A percentile compares a stretch with the other conserved stretches of the same genome.
Evolutionary conservation across 1,140 invertebrate genomes (phyloP).

Genomic region (Schlechtendalia chinensis): DNA sequence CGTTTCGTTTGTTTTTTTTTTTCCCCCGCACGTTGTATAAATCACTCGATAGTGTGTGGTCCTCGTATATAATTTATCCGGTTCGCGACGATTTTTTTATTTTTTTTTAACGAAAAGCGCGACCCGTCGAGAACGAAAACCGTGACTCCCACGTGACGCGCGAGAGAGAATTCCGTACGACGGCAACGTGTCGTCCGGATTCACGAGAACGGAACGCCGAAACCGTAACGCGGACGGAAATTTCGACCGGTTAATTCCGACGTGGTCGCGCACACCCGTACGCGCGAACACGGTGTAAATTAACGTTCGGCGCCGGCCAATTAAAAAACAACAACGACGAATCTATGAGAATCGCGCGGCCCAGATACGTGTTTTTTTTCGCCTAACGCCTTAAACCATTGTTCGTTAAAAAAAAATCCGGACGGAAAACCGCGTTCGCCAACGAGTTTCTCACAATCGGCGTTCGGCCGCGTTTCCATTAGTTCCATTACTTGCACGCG

Average conservation of each 20-base stretch:
- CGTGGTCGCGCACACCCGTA: not conserved
- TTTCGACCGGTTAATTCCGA: conserved; percentile 39
- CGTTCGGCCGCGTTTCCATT: no score
- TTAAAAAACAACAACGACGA: conserved; percentile 10
- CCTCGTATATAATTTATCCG: no score
- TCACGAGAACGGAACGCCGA: not conserved
- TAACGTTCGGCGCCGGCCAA: conserved; percentile 18
- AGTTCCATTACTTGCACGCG: no score
- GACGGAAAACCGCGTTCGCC: not conserved
- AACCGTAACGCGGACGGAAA: conserved; percentile 23
- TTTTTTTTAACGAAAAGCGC: no score
- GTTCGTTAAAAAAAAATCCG: conserved; percentile 1
- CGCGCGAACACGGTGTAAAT: conserved; percentile 5
- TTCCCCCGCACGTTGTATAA: no score
- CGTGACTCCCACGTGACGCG: no score
- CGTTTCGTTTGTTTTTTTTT: no score
- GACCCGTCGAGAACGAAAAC: no score
- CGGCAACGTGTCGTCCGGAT: not conserved
- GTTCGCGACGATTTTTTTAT: no score
- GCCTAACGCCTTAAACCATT: not conserved
- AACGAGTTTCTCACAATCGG: not conserved
- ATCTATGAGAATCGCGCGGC: conserved; percentile 6
- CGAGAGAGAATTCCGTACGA: no score
- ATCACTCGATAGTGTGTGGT: no score
- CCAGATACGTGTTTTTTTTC: conserved; percentile 9